Percentiles rank a stretch among this genome's conserved stretches.
Evolutionary conservation across 2,113 vertebrate species (phyloP).

Genomic region (Oxygymnocypris stewartii): DNA sequence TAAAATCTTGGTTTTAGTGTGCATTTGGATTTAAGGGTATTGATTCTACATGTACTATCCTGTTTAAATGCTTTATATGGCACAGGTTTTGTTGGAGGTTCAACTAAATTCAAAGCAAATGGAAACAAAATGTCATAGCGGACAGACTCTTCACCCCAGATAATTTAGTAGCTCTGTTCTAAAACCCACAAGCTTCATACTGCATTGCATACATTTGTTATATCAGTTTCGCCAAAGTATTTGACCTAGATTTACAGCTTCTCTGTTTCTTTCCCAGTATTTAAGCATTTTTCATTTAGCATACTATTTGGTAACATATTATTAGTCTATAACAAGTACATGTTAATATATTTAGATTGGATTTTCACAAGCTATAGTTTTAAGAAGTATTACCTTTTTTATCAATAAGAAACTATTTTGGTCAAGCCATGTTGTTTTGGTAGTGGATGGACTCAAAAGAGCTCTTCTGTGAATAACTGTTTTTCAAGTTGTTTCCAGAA

Average conservation of each 20-base stretch:
- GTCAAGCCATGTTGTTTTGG: background rate
- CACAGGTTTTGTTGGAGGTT: background rate
- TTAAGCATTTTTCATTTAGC: background rate
- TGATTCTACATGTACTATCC: background rate
- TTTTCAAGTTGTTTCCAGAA: background rate
- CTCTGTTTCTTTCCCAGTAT: too few relatives aligned
- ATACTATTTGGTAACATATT: too few relatives aligned
- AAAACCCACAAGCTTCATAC: background rate
- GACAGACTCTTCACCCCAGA: background rate
- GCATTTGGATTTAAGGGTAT: background rate
- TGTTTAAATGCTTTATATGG: background rate
- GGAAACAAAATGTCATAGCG: background rate
- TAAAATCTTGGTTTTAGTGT: background rate
- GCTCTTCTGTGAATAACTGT: background rate
- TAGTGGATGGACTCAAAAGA: background rate
- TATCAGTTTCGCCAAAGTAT: background rate
- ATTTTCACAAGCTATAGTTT: background rate
- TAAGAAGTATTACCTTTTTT: background rate
- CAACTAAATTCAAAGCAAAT: constrained; percentile 8
- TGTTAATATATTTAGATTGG: too few relatives aligned
- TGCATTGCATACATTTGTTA: background rate
- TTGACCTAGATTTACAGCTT: background rate
- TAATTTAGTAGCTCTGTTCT: background rate
- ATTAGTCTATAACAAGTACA: background rate
- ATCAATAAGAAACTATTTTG: background rate